A percentile compares a stretch with the other conserved stretches of the same genome.
phyloP scores from a whole-genome alignment of 2,888 invertebrate genomes.

The Synergus itoensis region DNA sequence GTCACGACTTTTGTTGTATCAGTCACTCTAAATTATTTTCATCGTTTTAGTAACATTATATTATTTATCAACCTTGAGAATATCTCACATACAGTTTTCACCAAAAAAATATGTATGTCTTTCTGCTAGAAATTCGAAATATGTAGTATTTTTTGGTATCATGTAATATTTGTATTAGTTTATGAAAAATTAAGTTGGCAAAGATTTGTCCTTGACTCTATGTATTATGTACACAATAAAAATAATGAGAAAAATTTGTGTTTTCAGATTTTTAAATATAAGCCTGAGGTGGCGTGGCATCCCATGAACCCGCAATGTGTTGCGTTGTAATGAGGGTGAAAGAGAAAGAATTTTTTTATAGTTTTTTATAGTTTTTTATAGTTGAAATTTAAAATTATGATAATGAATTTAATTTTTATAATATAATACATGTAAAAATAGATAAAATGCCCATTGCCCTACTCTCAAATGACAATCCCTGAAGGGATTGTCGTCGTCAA shows the following conservation, averaged over 20 bases:
- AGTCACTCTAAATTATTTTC: slow-evolving; percentile 10
- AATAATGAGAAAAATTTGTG: not conserved
- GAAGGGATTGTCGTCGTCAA: too few relatives aligned
- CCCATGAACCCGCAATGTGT: too few relatives aligned
- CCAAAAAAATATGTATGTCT: slow-evolving; percentile 22
- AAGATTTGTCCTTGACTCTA: not conserved
- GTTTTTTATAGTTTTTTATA: too few relatives aligned
- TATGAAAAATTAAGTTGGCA: slow-evolving; percentile 4
- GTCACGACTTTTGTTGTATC: not conserved
- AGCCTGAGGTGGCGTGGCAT: too few relatives aligned
- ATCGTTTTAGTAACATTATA: not conserved
- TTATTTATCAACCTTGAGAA: slow-evolving; percentile 22
- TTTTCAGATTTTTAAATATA: not conserved
- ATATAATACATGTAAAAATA: too few relatives aligned
- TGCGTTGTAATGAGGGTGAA: too few relatives aligned
- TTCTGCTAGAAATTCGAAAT: not conserved
- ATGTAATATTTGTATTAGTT: slow-evolving; percentile 19
- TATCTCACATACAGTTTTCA: slow-evolving; percentile 30
- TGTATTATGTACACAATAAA: slow-evolving; percentile 26
- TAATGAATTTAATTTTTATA: too few relatives aligned
- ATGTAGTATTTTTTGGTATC: slow-evolving; percentile 1
- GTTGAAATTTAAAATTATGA: too few relatives aligned
- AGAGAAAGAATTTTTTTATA: too few relatives aligned
- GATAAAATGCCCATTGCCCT: too few relatives aligned
- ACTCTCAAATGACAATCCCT: too few relatives aligned